phyloP scores from a whole-genome alignment of 2,113 vertebrate species.

The Forbesichthys agassizii region DNA sequence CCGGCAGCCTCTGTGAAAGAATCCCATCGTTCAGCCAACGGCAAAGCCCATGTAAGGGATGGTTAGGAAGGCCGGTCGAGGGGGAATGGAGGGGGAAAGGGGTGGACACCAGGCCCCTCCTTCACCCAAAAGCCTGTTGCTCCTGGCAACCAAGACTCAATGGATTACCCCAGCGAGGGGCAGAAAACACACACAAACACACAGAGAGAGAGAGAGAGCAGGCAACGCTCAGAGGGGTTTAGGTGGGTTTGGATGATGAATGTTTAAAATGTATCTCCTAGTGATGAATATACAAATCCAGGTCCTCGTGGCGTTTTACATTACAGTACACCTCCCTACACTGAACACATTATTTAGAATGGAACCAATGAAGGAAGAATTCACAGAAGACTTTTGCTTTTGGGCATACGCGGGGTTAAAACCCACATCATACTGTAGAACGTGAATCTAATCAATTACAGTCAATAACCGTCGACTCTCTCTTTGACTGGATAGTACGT shows the following conservation, averaged over 20 bases:
- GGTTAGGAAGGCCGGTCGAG: conserved; percentile 9
- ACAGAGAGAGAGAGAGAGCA: neutral
- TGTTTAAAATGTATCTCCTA: neutral
- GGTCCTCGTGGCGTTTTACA: neutral
- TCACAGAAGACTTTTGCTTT: no score
- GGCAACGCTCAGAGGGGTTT: neutral
- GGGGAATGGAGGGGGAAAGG: conserved; percentile 44
- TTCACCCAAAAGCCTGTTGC: conserved; percentile 58
- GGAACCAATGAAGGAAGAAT: no score
- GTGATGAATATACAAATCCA: neutral
- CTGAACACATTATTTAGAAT: no score
- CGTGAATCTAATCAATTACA: no score
- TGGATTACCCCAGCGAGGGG: conserved; percentile 58
- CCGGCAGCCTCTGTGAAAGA: conserved; percentile 77
- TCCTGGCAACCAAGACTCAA: conserved; percentile 58
- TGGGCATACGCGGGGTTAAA: no score
- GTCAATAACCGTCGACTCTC: neutral
- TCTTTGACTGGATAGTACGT: conserved; percentile 61
- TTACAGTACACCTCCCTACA: no score
- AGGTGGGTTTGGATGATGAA: neutral
- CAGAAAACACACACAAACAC: conserved; percentile 9
- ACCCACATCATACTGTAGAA: no score
- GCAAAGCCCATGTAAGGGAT: conserved; percentile 65
- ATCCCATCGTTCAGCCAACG: conserved; percentile 79
- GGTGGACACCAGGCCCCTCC: conserved; percentile 51